These are phyloP conservation scores for Drosophila limbata DNA, from an alignment of 2,888 invertebrate species.

Conservation along the genomic window DNA sequence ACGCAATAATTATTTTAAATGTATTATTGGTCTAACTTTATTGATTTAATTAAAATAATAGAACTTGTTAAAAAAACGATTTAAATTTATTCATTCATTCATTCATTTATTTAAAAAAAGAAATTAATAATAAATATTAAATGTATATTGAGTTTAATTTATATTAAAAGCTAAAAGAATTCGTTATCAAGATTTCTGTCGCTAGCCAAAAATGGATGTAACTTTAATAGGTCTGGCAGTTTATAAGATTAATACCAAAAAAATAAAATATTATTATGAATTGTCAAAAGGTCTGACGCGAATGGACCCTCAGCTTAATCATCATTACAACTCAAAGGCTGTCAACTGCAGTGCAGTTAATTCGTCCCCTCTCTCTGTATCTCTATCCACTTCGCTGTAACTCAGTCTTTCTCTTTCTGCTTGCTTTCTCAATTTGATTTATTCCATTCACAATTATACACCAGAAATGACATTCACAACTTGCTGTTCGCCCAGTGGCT, in stretches of 20 bases:
- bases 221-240: background rate
- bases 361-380: background rate
- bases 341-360: slow-evolving; percentile 18
- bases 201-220: background rate
- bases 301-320: slow-evolving; percentile 18
- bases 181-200: background rate
- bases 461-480: slow-evolving; percentile 28
- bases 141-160: background rate
- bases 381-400: background rate
- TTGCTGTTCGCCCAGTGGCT: slow-evolving; percentile 62
- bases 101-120: too few relatives aligned
- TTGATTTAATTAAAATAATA: too few relatives aligned
- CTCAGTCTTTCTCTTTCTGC: background rate
- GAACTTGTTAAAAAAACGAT: too few relatives aligned
- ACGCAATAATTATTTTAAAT: background rate
- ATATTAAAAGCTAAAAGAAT: background rate
- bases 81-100: too few relatives aligned
- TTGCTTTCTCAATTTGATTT: background rate
- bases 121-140: too few relatives aligned
- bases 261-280: slow-evolving; percentile 23
- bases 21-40: background rate
- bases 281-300: background rate
- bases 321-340: slow-evolving; percentile 17
- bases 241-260: background rate
- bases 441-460: slow-evolving; percentile 32